A percentile compares a stretch with the other conserved stretches of the same genome.
Evolutionary conservation across 2,888 invertebrate species (phyloP).

Genomic region (Hyppa rectilinea): DNA sequence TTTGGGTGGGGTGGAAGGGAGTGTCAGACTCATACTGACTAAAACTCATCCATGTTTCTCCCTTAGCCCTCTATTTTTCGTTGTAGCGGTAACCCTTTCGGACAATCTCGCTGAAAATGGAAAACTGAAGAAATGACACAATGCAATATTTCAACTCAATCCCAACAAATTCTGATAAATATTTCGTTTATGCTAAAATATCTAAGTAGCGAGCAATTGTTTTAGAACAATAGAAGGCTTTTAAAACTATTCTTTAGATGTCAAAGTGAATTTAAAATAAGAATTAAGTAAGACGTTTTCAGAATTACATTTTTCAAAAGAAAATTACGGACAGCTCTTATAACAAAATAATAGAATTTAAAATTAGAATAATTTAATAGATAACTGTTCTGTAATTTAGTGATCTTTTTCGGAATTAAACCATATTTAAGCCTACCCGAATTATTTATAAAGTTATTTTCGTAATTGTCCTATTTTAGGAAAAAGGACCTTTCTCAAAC

Average conservation of each 20-base stretch:
- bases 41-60: no score
- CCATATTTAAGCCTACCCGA: not conserved
- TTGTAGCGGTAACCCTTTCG: no score
- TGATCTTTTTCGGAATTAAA: not conserved
- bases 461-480: not conserved
- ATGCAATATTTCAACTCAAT: conserved; percentile 17
- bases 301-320: not conserved
- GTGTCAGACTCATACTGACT: no score
- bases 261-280: conserved; percentile 5
- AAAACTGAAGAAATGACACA: not conserved
- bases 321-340: not conserved
- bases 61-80: no score
- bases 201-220: not conserved
- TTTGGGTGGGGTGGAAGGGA: no score
- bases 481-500: not conserved
- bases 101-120: no score
- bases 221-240: conserved; percentile 28
- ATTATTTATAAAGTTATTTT: not conserved
- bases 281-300: not conserved
- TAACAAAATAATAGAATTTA: conserved; percentile 4
- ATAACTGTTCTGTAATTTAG: not conserved
- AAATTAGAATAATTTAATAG: not conserved
- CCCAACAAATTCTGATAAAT: not conserved
- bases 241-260: conserved; percentile 20
- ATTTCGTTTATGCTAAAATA: conserved; percentile 6